phyloP scores from a whole-genome alignment of 2,113 vertebrate species.

The Cyanoderma ruficeps region DNA sequence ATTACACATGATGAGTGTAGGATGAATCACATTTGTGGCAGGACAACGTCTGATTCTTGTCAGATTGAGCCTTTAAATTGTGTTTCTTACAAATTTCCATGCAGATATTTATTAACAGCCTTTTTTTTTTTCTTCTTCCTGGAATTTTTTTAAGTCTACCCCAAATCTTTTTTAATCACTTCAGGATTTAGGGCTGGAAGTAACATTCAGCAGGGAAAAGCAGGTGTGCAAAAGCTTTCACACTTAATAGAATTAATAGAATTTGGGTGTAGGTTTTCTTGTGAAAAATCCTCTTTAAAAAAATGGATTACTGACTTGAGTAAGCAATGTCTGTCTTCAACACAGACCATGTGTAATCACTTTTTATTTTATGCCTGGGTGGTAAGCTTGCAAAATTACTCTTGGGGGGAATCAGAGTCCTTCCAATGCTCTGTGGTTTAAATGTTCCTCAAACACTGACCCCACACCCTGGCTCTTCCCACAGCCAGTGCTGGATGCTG shows the following conservation, averaged over 20 bases:
- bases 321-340: background rate
- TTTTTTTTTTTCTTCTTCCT: background rate
- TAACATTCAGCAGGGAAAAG: background rate
- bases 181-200: background rate
- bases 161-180: background rate
- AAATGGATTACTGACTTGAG: background rate
- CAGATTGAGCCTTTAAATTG: background rate
- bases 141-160: background rate
- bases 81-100: background rate
- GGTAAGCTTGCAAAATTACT: background rate
- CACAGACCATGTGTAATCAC: fast-evolving
- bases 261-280: background rate
- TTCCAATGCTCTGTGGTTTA: background rate
- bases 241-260: background rate
- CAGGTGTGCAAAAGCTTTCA: background rate
- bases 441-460: background rate
- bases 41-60: background rate
- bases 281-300: background rate
- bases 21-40: background rate
- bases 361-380: background rate
- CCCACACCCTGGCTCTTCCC: background rate
- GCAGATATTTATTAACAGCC: background rate
- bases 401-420: background rate
- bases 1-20: background rate
- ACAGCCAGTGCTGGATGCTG: background rate